phyloP scores from a whole-genome alignment of 2,888 invertebrate species.

The Poecilus cupreus region DNA sequence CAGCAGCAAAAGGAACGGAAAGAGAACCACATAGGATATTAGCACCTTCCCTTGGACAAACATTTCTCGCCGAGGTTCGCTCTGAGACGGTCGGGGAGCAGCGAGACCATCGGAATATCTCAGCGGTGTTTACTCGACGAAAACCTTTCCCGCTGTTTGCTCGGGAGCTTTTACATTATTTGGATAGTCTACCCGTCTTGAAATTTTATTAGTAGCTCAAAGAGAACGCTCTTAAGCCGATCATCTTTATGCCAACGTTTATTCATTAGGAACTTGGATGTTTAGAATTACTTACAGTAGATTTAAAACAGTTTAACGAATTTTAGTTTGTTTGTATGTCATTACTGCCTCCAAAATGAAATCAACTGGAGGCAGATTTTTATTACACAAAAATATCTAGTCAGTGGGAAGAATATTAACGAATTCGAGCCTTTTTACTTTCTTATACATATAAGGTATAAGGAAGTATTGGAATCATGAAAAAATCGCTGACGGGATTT shows the following conservation, averaged over 20 bases:
- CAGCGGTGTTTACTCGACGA: slow-evolving; percentile 15
- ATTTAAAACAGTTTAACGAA: background rate
- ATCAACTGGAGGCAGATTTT: too few relatives aligned
- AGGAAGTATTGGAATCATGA: too few relatives aligned
- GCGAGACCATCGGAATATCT: background rate
- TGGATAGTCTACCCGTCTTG: slow-evolving; percentile 47
- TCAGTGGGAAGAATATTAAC: too few relatives aligned
- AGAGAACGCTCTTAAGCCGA: slow-evolving; percentile 17
- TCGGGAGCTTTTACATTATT: slow-evolving; percentile 37
- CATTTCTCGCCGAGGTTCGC: background rate
- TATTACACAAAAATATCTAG: too few relatives aligned
- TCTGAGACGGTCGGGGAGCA: background rate
- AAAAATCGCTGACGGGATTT: too few relatives aligned
- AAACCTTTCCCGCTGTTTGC: slow-evolving; percentile 20
- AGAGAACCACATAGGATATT: slow-evolving; percentile 38
- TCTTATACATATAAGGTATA: too few relatives aligned
- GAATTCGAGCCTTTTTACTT: too few relatives aligned
- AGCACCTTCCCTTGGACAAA: slow-evolving; percentile 17
- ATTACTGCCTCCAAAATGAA: too few relatives aligned
- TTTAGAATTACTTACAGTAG: background rate
- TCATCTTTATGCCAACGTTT: background rate
- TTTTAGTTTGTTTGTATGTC: too few relatives aligned
- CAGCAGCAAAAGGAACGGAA: background rate
- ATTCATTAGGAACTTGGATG: background rate
- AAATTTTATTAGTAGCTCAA: slow-evolving; percentile 49